Evolutionary conservation across 2,113 vertebrate species (phyloP).

Genomic region (Lutjanus erythropterus): DNA sequence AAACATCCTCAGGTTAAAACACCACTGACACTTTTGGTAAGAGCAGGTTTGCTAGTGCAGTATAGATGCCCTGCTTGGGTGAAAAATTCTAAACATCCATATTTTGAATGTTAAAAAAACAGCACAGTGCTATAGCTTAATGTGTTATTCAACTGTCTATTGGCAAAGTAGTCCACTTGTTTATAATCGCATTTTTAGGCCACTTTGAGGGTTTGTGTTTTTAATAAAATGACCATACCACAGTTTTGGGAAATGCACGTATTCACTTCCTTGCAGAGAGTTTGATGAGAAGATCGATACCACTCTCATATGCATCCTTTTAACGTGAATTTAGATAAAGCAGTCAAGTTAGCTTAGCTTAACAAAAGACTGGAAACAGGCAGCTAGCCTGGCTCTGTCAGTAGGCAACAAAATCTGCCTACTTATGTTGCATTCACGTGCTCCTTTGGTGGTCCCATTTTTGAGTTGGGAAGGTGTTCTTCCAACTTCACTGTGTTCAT

Average conservation of each 20-base stretch:
- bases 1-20: conserved; percentile 64
- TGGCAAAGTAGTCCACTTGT: not conserved
- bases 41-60: conserved; percentile 53
- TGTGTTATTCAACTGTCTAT: not conserved
- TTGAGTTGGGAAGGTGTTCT: too few relatives aligned
- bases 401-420: not conserved
- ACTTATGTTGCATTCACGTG: too few relatives aligned
- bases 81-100: not conserved
- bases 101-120: not conserved
- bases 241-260: not conserved
- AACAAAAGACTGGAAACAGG: conserved; percentile 16
- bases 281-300: not conserved
- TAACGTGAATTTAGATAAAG: not conserved
- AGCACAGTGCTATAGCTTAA: not conserved
- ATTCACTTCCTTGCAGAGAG: not conserved
- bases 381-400: not conserved
- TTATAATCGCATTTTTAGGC: not conserved
- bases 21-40: conserved; percentile 69
- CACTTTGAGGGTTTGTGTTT: not conserved
- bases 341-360: not conserved
- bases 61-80: conserved; percentile 3
- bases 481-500: too few relatives aligned
- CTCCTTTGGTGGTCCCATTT: too few relatives aligned
- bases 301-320: not conserved
- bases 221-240: not conserved